Conservation (phyloP, 1,140 invertebrate species). For the Dinothrombium tinctorium region DNA sequence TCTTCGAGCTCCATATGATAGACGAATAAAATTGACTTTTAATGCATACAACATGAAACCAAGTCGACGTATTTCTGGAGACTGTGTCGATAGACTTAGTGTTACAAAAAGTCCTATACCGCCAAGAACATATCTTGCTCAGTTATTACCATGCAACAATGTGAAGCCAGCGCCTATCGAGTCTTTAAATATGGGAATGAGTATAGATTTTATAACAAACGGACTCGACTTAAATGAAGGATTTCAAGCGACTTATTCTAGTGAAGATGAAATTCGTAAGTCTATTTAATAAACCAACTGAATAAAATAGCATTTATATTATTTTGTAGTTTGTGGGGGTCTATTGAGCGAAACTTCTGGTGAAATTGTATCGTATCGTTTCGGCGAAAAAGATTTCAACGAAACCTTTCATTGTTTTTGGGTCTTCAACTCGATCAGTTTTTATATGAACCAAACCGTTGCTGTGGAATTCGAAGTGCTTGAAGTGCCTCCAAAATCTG, state of each 20-base stretch:
- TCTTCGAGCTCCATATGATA: conserved; percentile 1
- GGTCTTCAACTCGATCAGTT: background rate
- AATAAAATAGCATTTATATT: no score
- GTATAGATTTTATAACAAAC: no score
- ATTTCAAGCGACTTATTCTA: no score
- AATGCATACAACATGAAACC: conserved; percentile 6
- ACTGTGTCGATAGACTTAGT: background rate
- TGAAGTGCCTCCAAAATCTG: conserved; percentile 9
- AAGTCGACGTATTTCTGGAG: background rate
- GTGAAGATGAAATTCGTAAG: no score
- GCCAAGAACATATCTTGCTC: no score
- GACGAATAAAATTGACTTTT: conserved; percentile 8
- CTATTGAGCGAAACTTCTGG: background rate
- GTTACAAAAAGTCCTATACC: no score
- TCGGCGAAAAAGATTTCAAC: conserved; percentile 1
- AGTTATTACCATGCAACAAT: no score
- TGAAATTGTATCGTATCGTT: background rate
- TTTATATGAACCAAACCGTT: conserved; percentile 5
- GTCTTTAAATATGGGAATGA: no score
- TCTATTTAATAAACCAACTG: no score
- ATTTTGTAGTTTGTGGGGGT: no score
- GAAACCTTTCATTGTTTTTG: conserved; percentile 8
- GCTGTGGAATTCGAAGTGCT: conserved; percentile 9
- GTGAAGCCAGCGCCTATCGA: no score
- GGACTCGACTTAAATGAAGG: no score